phyloP scores from a whole-genome alignment of 2,113 vertebrate genomes.

The Synchiropus splendidus region DNA sequence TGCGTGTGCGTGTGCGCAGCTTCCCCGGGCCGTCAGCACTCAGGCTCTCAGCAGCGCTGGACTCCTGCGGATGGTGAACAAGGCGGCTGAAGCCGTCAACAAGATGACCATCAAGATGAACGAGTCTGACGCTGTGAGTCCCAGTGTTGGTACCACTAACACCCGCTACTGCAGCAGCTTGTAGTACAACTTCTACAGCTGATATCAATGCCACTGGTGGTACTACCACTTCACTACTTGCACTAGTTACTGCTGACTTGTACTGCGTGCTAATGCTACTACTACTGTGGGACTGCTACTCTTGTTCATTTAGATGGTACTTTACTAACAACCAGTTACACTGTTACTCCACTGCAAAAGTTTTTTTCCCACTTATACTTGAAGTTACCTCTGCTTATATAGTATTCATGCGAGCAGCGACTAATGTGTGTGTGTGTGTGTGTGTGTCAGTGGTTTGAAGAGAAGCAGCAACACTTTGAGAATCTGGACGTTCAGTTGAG shows the following conservation, averaged over 20 bases:
- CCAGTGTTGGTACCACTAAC: no score
- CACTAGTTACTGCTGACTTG: no score
- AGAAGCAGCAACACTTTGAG: conserved; percentile 98
- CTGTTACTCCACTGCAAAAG: no score
- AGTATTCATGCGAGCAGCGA: no score
- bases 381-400: no score
- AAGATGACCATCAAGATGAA: conserved; percentile 99
- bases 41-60: conserved; percentile 97
- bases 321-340: no score
- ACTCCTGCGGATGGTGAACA: conserved; percentile 99
- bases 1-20: conserved; percentile 65
- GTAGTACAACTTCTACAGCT: no score
- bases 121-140: conserved; percentile 97
- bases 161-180: no score
- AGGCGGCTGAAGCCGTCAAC: conserved; percentile 98
- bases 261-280: conserved; percentile 6
- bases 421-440: conserved; percentile 56
- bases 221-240: no score
- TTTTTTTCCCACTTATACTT: no score
- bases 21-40: conserved; percentile 96
- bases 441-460: conserved; percentile 89
- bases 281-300: not conserved
- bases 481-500: conserved; percentile 92
- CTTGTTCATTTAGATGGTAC: no score
- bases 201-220: no score